A percentile compares a stretch with the other conserved stretches of the same genome.
These are phyloP conservation scores for Meteorus sp. DNA, from an alignment of 1,140 invertebrate genomes.

Conservation along the genomic window DNA sequence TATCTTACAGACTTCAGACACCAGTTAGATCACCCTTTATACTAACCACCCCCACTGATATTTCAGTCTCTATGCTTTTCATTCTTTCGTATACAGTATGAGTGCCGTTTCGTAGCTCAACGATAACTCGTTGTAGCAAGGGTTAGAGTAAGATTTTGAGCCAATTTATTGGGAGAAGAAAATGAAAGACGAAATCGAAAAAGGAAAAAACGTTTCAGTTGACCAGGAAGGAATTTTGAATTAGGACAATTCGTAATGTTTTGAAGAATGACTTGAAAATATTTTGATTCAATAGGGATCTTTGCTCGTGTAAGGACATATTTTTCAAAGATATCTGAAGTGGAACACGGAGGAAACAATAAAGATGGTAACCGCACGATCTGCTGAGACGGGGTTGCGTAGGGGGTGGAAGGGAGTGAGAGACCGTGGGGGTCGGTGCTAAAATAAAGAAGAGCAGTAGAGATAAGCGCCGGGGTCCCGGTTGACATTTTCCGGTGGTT, in stretches of 20 bases:
- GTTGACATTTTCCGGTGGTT: slow-evolving; percentile 59
- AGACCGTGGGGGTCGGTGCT: slow-evolving; percentile 30
- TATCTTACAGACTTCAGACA: slow-evolving; percentile 60
- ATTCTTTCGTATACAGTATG: no score
- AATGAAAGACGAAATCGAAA: slow-evolving; percentile 28
- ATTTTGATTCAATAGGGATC: background rate
- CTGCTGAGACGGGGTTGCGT: slow-evolving; percentile 24
- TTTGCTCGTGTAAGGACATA: background rate
- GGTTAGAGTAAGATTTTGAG: slow-evolving; percentile 2
- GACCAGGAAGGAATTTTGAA: no score
- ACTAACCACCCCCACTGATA: slow-evolving; percentile 8
- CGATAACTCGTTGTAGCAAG: slow-evolving; percentile 52
- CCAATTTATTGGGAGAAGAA: slow-evolving; percentile 6
- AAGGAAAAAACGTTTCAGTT: no score
- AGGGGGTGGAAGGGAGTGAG: slow-evolving; percentile 10
- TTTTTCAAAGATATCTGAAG: slow-evolving; percentile 15
- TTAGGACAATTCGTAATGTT: no score
- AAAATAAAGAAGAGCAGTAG: slow-evolving; percentile 47
- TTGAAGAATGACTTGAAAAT: no score
- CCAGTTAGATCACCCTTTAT: slow-evolving; percentile 24
- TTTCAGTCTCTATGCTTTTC: slow-evolving; percentile 16
- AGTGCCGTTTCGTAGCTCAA: slow-evolving; percentile 43
- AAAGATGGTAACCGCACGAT: slow-evolving; percentile 26
- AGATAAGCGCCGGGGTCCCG: slow-evolving; percentile 41
- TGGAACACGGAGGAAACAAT: slow-evolving; percentile 31